phyloP scores from a whole-genome alignment of 2,113 vertebrate genomes.

The Copsychus sechellarum region DNA sequence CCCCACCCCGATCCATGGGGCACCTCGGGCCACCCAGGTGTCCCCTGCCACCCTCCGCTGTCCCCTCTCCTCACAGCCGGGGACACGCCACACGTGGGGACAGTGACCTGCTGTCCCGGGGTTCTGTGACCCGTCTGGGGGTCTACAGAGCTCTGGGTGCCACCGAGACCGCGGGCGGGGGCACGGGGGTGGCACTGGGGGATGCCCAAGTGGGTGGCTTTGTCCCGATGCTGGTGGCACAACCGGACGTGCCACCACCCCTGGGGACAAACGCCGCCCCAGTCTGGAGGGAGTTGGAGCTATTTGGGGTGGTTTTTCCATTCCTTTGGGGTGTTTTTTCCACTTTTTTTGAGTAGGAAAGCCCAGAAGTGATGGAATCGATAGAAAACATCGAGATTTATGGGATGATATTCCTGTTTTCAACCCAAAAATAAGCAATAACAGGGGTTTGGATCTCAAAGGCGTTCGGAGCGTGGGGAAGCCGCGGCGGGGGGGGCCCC shows the following conservation, averaged over 20 bases:
- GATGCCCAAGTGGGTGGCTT: accelerated
- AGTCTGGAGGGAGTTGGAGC: accelerated
- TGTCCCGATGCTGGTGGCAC: background rate
- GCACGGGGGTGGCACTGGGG: accelerated
- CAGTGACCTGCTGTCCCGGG: background rate
- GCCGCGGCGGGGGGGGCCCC: background rate
- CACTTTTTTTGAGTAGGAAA: background rate
- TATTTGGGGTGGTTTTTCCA: accelerated
- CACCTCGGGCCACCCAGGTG: background rate
- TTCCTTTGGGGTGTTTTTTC: too few species aligned
- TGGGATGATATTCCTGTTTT: background rate
- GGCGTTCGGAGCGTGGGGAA: background rate
- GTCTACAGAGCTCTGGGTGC: background rate
- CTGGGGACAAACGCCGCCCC: accelerated
- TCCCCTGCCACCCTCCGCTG: background rate
- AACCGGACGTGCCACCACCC: accelerated
- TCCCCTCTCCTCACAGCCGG: background rate
- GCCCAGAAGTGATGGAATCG: accelerated
- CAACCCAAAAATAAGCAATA: accelerated
- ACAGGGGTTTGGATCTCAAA: accelerated
- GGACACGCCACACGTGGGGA: background rate
- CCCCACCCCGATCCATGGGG: background rate
- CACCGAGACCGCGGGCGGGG: accelerated
- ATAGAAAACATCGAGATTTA: background rate
- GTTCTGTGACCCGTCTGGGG: background rate